Base-by-base conservation (phyloP, 2,797 vertebrate species). In the Arctocebus calabarensis region DNA sequence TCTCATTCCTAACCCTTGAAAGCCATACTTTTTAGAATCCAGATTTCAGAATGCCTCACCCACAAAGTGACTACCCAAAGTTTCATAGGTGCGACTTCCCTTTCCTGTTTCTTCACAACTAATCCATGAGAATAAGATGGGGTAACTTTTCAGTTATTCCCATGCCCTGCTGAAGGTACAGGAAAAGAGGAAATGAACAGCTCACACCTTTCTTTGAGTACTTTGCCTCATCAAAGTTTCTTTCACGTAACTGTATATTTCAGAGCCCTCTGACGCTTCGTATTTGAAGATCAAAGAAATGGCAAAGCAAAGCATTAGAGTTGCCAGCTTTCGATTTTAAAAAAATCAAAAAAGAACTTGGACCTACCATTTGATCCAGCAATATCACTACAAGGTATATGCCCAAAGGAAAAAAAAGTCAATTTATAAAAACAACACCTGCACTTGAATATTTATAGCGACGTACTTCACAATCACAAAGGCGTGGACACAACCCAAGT, bases 261-360 rank as follows among this genome's bases (percentile, higher is more conserved):
- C 83, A 96, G 96, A 48, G 64, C 3, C 3, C n/a, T 85, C 40
- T 91, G 74, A 88, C 90, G 92, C 68, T 32, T 83, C 0, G 52
- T 0, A 79, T 90, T 61, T 91, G 73, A 55, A 74, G 64, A 40
- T 86, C 79, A 73, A 92, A 94, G 77, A 10, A 90, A 91, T 61
- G 55, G n/a, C 89, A 93, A 68, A 93, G 73, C 34, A 11, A 83
- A 20, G 43, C 92, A 79, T 75, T 89, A 86, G 11, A 86, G 64
- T 89, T 95, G 11, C 71, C 91, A 92, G 37, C 34, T 75, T 85
- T 86, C 93, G 78, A 96, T 16, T 85, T 34, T 3, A 20, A 81
- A 94, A 40, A 52, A 52, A 52, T 83, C 8, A 71, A 12, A 29
- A 73, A 13, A 70, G 64, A n/a, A 52, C 48, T 52, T 16, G 48